Conservation (phyloP, 2,888 invertebrate genomes). For the Cryptocephalus primarius region DNA sequence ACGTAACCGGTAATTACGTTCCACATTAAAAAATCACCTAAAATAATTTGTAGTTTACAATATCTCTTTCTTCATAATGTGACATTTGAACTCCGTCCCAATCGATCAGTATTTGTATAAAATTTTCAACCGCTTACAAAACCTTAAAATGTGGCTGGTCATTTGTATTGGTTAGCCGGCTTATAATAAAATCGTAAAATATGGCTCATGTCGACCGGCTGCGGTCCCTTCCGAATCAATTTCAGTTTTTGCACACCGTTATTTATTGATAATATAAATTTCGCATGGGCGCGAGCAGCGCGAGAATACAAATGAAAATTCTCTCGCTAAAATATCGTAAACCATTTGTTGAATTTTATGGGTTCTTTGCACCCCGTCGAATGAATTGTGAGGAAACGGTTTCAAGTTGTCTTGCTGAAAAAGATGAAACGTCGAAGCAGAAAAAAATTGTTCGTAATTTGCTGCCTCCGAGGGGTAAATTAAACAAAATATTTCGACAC, state of each 20-base stretch:
- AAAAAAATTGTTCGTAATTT: no score
- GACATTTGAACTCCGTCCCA: no score
- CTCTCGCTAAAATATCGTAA: conserved; percentile 25
- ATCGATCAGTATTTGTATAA: not conserved
- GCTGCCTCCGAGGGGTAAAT: no score
- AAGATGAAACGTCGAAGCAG: no score
- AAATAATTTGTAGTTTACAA: no score
- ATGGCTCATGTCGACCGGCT: conserved; percentile 16
- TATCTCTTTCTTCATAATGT: no score
- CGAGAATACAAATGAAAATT: conserved; percentile 23
- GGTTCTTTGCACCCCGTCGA: no score
- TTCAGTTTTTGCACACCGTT: conserved; percentile 27
- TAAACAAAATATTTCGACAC: no score
- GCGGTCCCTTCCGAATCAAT: conserved; percentile 26
- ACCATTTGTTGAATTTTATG: conserved; percentile 13
- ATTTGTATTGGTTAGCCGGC: conserved; percentile 16
- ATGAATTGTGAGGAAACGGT: no score
- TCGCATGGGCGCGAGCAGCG: conserved; percentile 21
- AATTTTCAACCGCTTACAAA: conserved; percentile 8
- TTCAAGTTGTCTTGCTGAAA: no score
- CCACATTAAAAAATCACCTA: no score
- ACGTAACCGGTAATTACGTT: no score
- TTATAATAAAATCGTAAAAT: conserved; percentile 16
- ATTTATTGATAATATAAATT: conserved; percentile 36
- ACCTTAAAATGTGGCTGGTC: conserved; percentile 10